phyloP scores from a whole-genome alignment of 2,113 vertebrate genomes.

The Leucopsar rothschildi region DNA sequence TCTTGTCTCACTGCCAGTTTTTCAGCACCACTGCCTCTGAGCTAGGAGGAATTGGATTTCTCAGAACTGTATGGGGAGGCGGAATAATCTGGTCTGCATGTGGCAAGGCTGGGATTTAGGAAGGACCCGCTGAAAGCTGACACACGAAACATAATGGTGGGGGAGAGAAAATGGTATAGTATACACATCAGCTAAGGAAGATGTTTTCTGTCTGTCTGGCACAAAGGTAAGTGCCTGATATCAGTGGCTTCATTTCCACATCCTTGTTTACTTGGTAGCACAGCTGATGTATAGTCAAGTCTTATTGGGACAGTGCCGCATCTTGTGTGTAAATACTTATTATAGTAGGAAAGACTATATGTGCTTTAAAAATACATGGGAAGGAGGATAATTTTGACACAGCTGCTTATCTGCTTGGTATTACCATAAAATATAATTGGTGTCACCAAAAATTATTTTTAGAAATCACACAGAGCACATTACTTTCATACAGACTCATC shows the following conservation, averaged over 20 bases:
- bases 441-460: background rate
- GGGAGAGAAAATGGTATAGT: background rate
- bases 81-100: background rate
- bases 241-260: background rate
- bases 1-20: background rate
- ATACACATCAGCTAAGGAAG: background rate
- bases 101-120: background rate
- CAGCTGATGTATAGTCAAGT: background rate
- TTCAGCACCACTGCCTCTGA: background rate
- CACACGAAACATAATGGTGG: background rate
- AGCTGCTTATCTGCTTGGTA: background rate
- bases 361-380: background rate
- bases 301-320: background rate
- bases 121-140: background rate
- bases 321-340: background rate
- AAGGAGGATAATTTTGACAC: background rate
- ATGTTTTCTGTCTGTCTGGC: background rate
- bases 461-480: background rate
- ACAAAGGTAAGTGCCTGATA: background rate
- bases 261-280: background rate
- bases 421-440: background rate
- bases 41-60: background rate
- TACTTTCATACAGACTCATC: background rate
- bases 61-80: background rate
- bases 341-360: background rate